phyloP scores from a whole-genome alignment of 2,113 vertebrate species.

The Pomatorhinus ruficollis region DNA sequence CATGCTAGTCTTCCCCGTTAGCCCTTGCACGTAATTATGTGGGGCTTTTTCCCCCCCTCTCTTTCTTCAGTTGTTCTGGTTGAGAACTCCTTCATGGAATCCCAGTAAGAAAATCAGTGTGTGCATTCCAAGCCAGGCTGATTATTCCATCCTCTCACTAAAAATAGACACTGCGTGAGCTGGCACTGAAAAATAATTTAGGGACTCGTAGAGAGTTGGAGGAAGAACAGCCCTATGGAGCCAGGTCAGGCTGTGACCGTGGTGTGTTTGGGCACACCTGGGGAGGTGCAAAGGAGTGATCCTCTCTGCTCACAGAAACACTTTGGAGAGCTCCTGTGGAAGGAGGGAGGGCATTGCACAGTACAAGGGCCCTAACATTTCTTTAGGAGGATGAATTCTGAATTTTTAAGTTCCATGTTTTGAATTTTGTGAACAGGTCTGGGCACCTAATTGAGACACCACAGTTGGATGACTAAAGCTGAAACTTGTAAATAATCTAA shows the following conservation, averaged over 20 bases:
- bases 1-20: background rate
- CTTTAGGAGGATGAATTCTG: background rate
- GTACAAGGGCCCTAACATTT: background rate
- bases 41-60: accelerated
- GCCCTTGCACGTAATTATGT: background rate
- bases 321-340: background rate
- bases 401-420: background rate
- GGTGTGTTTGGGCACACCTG: background rate
- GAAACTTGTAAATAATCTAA: background rate
- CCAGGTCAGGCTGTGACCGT: background rate
- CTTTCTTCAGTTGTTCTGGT: background rate
- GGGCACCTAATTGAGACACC: background rate
- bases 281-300: background rate
- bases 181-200: background rate
- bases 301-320: background rate
- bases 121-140: background rate
- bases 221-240: background rate
- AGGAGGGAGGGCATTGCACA: background rate
- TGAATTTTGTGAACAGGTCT: background rate
- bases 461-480: background rate
- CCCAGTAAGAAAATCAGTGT: background rate
- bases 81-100: background rate
- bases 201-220: background rate
- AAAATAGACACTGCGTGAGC: background rate
- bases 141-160: background rate